Base-by-base conservation (phyloP, 2,113 vertebrate genomes). In the Lanius collurio region DNA sequence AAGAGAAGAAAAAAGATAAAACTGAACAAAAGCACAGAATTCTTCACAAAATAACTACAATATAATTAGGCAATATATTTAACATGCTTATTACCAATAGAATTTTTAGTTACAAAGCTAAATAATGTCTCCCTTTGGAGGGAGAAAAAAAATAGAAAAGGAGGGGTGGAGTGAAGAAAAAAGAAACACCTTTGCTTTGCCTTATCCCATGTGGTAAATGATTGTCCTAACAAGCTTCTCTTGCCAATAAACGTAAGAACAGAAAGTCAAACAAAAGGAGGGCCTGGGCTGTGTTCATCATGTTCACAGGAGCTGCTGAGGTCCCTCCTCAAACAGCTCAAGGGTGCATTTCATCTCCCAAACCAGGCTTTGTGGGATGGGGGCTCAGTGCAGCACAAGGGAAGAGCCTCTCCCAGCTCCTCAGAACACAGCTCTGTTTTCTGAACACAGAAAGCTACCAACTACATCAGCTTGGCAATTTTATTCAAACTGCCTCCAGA, bases 31-130 rank as follows among this genome's bases (percentile, higher is more conserved):
- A 93, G 89, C 91, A 88, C 56, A 70, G 62, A 95, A 95, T 96
- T 94, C 84, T 95, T 95, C 63, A 93, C 86, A 94, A 97, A 97
- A 94, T 87, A 96, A 83, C 89, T 94, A 71, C 69, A 90, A 86
- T 95, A 89, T 95, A 97, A 97, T 95, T 94, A 97, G 87, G 68
- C 78, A 97, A 95, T 89, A 84, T 94, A 95, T 93, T 98, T 95
- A 95, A 95, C 85, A 94, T 92, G 70, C 86, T 95, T 95, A 91
- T 93, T 96, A 93, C 44, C 50, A 80, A 88, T 92, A 57, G 75
- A 75, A 88, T 90, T 90, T 95, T 97, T 83, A 63, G 27, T 90
- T 83, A 53, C 47, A 63, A 53, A 74, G 33, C 17, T 88, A 92
- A 88, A 88, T 39, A 64, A 84, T 57, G 3, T 56, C 22, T 90